phyloP scores from a whole-genome alignment of 2,113 vertebrate genomes.

The Manacus vitellinus region DNA sequence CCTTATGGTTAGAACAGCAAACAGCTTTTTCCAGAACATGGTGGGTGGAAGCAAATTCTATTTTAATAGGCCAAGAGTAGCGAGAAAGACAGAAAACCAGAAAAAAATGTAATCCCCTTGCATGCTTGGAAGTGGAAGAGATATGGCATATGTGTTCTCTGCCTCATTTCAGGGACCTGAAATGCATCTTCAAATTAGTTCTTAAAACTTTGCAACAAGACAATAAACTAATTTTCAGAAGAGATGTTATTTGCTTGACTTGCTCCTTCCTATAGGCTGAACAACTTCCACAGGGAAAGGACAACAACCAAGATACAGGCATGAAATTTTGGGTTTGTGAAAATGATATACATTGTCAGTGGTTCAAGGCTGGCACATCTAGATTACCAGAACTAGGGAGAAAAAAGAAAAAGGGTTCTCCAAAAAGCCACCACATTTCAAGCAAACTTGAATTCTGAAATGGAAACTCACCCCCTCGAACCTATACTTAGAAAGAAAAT shows the following conservation, averaged over 20 bases:
- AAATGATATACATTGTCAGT: not conserved
- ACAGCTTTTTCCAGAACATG: conserved; percentile 51
- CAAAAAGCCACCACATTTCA: not conserved
- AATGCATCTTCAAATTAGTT: not conserved
- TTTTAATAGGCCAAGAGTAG: conserved; percentile 38
- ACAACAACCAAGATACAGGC: not conserved
- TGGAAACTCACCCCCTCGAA: conserved; percentile 18
- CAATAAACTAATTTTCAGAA: not conserved
- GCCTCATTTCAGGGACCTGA: not conserved
- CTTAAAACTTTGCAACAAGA: not conserved
- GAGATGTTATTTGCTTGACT: not conserved
- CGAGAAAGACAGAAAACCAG: not conserved
- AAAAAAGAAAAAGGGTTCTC: not conserved
- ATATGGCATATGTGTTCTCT: not conserved
- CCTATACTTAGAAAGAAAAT: conserved; percentile 25
- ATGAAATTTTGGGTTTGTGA: not conserved
- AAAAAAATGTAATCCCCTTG: not conserved
- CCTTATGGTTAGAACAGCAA: conserved; percentile 26
- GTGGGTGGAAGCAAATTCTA: conserved; percentile 55
- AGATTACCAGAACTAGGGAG: not conserved
- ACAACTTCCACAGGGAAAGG: not conserved
- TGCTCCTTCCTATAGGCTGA: not conserved
- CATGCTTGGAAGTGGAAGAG: not conserved
- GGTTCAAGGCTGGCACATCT: not conserved
- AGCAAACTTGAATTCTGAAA: conserved; percentile 15